Evolutionary conservation across 2,113 vertebrate genomes (phyloP).

Genomic region (Grus americana): DNA sequence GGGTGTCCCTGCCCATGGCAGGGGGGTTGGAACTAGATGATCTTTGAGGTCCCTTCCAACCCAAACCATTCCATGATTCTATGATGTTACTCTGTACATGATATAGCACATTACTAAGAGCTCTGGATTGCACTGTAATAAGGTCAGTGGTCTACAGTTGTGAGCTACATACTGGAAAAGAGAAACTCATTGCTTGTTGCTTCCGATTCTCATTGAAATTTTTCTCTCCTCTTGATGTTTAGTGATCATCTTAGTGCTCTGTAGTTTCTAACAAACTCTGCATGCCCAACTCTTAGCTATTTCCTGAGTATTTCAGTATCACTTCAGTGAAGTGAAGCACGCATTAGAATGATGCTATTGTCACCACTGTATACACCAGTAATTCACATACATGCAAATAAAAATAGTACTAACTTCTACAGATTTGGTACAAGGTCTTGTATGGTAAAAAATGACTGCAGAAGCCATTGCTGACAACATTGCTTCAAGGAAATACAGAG

Average conservation of each 20-base stretch:
- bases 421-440: not conserved
- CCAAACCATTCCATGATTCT: no score
- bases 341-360: not conserved
- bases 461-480: not conserved
- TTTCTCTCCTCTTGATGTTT: not conserved
- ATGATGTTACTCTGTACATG: not conserved
- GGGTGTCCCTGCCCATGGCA: no score
- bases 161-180: not conserved
- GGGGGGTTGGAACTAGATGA: no score
- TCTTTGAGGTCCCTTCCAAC: no score
- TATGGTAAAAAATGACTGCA: not conserved
- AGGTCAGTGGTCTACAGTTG: not conserved
- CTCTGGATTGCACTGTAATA: not conserved
- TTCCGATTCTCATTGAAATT: not conserved
- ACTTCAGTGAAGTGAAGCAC: not conserved
- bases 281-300: not conserved
- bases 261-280: not conserved
- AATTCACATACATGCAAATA: not conserved
- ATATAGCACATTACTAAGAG: not conserved
- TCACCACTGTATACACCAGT: not conserved
- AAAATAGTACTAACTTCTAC: not conserved
- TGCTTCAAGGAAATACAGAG: conserved; percentile 14
- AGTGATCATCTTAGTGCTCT: not conserved
- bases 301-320: not conserved
- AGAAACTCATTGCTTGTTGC: not conserved